These are phyloP conservation scores for Tachina grossa DNA, from an alignment of 2,888 invertebrate species.

Conservation along the genomic window DNA sequence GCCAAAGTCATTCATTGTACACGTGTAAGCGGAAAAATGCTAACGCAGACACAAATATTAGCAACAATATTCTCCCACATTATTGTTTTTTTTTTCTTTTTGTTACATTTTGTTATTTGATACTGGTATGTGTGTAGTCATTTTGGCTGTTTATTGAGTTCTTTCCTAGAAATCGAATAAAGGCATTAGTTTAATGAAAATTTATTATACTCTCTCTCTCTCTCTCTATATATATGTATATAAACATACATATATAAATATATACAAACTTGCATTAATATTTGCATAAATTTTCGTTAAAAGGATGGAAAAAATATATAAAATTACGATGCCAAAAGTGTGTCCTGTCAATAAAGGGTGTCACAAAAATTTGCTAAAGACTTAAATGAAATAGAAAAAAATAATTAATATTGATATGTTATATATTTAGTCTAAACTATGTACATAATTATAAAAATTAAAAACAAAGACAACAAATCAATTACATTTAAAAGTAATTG, in stretches of 20 bases:
- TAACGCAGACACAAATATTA: not conserved
- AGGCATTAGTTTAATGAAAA: conserved; percentile 39
- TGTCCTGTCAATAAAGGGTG: not conserved
- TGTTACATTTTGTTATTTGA: not conserved
- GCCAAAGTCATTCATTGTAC: conserved; percentile 3
- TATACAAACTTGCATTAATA: conserved; percentile 12
- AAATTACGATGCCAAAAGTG: not conserved
- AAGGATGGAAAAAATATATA: not conserved
- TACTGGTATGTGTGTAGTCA: not conserved
- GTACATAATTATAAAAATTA: no score
- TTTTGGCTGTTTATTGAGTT: conserved; percentile 6
- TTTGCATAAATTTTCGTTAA: conserved; percentile 50
- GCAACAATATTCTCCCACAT: not conserved
- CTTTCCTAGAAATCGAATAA: conserved; percentile 23
- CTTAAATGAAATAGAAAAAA: not conserved
- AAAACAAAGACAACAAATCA: no score
- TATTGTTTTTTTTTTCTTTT: no score
- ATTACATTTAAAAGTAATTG: no score
- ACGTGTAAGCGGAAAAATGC: conserved; percentile 23
- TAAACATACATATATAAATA: not conserved
- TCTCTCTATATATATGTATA: not conserved
- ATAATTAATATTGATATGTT: not conserved
- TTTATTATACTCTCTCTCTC: conserved; percentile 18
- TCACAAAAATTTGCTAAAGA: no score
- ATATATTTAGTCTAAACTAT: no score